phyloP scores from a whole-genome alignment of 2,113 vertebrate genomes.

The Aphyosemion australe region DNA sequence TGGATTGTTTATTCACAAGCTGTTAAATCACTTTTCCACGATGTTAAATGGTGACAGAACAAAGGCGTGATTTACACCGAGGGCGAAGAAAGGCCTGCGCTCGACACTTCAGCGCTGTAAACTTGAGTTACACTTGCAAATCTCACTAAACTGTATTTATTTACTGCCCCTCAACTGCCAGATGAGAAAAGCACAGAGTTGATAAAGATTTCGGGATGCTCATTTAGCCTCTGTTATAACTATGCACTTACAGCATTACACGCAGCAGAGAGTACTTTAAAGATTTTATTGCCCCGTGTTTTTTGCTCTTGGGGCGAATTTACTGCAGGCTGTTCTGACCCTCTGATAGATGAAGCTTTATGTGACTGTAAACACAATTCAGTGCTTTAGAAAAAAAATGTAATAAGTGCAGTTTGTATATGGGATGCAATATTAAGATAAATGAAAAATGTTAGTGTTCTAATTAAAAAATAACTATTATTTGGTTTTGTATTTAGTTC shows the following conservation, averaged over 20 bases:
- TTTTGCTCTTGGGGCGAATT: conserved; percentile 9
- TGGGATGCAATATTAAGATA: no score
- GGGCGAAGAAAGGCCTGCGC: no score
- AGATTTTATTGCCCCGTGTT: conserved; percentile 10
- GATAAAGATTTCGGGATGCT: conserved; percentile 13
- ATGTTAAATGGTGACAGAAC: conserved; percentile 7
- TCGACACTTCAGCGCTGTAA: background rate
- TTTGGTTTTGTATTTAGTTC: no score
- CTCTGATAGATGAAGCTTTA: conserved; percentile 1
- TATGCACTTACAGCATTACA: background rate
- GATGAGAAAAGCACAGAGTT: conserved; percentile 5
- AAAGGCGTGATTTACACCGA: background rate
- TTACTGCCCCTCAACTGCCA: background rate
- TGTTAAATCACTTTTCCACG: conserved; percentile 1
- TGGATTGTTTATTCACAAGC: conserved; percentile 9
- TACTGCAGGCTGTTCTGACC: conserved; percentile 3
- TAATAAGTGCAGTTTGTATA: no score
- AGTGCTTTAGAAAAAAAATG: background rate
- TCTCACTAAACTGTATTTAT: background rate
- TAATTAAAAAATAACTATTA: no score
- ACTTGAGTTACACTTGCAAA: conserved; percentile 6
- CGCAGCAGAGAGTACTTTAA: conserved; percentile 17
- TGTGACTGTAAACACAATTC: background rate
- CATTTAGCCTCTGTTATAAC: conserved; percentile 7
- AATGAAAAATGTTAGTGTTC: no score